Base-by-base conservation (phyloP, 2,797 vertebrate genomes). In the Anolis apletophallus region DNA sequence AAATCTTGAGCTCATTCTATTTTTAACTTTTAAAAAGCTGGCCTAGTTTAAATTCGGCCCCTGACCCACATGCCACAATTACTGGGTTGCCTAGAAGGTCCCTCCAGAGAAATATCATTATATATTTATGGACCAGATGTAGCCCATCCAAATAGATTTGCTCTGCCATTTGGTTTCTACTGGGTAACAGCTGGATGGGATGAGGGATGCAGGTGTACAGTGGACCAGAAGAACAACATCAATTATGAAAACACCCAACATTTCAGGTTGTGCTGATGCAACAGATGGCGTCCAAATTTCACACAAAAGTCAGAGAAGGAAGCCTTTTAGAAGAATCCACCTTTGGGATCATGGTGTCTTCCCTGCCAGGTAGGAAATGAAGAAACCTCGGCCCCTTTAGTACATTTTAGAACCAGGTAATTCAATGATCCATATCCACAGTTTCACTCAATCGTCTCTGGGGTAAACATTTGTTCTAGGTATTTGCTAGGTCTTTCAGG, bases 41-140 rank as follows among this genome's bases (percentile, higher is more conserved):
- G 10, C 34, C 64, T 57, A 57, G 26, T 84, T 76, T 64, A 79
- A 55, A 32, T 78, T 79, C 83, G n/a, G 76, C 84, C 82, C 75
- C 68, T 34, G 75, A 26, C 34, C 59, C 2, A 0, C 90, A 92
- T 80, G 88, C 61, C 76, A 55, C 40, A 76, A 71, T 85, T 94
- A 90, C 88, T 80, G 85, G 85, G 85, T 67, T 85, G 64, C 82
- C 90, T 72, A 23, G 76, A 77, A 16, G 36, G 32, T 85, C 67
- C 77, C 86, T 87, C 84, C 29, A 83, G 92, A 91, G 86, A 85
- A 89, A 77, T 32, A 34, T 87, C 81, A 93, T 95, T 93, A 85
- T 80, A 32, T 91, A 94, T 95, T 95, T 86, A 95, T 91, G 19
- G 0, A 17, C 89, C 94, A 94, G 92, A 93, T 95, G 94, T 84